Evolutionary conservation across 2,888 invertebrate genomes (phyloP), one percentile per base, ranked within the genome.

Genomic region (Thereva nobilitata): DNA sequence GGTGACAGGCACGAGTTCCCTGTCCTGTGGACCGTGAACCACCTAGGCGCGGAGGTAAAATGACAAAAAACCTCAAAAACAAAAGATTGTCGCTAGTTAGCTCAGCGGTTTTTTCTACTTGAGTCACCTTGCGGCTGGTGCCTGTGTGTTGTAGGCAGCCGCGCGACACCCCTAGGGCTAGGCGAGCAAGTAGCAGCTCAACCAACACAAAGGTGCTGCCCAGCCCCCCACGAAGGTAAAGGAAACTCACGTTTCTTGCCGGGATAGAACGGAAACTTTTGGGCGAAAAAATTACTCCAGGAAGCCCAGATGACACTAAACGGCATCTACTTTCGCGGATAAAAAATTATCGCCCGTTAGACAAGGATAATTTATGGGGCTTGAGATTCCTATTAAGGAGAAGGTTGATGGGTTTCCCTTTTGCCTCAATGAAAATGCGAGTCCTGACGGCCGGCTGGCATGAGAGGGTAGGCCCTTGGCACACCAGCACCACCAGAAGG

Each of bases 341-440:
- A 59, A 59, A 59, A 59, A 59, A 59, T 59, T 59, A 59, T 59
- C 49, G 50, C 50, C 61, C 41, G 49, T 61, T 50, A 61, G 61
- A 61, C 50, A 61, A 38, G 50, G 61, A 50, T 50, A 61, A 50
- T 61, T 61, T 61, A 61, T 40, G 41, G 50, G 50, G 50, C 50
- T 50, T 50, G 50, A 61, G 23, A 41, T 61, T 61, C 40, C 50
- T 50, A 41, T 50, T 50, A 61, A 50, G 49, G 61, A 23, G 23
- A 23, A 49, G 10, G 37, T 49, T 59, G 49, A 49, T 59, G 59
- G 49, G 49, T 40, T 38, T 40, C 47, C 59, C 40, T 23, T 23
- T 23, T 23, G 23, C 49, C 49, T 37, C 38, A n/a, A 59, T 12
- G 59, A 59, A 59, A 49, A 59, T 59, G 38, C 38, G 53, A 53